phyloP scores from a whole-genome alignment of 2,113 vertebrate species.

The Condylura cristata region DNA sequence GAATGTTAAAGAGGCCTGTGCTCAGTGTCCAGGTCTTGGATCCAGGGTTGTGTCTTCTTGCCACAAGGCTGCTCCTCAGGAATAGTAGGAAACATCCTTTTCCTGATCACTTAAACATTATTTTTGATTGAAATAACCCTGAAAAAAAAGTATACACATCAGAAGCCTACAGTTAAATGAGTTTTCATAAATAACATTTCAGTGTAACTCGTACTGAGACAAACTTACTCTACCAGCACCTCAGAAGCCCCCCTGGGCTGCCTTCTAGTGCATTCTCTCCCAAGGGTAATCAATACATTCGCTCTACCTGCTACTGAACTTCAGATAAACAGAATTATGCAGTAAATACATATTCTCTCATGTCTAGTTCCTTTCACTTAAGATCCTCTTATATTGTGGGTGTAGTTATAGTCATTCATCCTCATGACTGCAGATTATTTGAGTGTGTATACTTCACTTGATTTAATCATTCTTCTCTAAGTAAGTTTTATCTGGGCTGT shows the following conservation, averaged over 20 bases:
- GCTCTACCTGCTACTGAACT: not conserved
- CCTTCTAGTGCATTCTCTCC: not conserved
- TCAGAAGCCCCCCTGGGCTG: not conserved
- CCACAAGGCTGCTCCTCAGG: not conserved
- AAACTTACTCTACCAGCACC: not conserved
- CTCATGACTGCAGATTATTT: not conserved
- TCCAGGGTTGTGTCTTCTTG: not conserved
- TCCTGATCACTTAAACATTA: not conserved
- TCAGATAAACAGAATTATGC: not conserved
- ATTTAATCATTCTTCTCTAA: not conserved
- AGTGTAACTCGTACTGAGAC: not conserved
- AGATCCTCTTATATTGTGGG: not conserved
- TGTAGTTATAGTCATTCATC: not conserved
- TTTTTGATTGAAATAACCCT: not conserved
- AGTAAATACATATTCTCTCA: not conserved
- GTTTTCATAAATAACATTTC: not conserved
- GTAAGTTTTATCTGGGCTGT: not conserved
- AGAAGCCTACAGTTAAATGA: not conserved
- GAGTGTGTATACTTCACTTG: not conserved
- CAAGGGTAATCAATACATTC: rapidly evolving
- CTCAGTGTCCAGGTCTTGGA: not conserved
- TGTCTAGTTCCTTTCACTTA: not conserved
- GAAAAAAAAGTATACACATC: not conserved
- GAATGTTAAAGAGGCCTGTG: not conserved
- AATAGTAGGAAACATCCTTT: not conserved